Evolutionary conservation across 2,888 invertebrate species (phyloP), one percentile per base, ranked within the genome.

Genomic region (Peribatodes rhomboidaria): DNA sequence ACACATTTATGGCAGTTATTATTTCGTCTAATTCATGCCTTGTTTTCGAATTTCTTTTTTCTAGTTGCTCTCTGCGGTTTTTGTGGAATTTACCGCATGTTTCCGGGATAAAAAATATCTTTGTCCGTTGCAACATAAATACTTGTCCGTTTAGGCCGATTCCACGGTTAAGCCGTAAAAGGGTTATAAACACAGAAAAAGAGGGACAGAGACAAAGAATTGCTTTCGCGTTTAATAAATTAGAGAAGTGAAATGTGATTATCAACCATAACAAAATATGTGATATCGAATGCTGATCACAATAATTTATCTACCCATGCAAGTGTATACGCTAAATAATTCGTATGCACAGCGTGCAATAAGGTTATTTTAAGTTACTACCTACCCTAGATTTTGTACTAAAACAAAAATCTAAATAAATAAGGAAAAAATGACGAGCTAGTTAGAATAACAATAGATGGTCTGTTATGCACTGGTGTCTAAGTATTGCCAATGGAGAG

Each of bases 381-480:
- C n/a, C 47, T 14, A 35, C 42, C 44, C n/a, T 44, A 6, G n/a
- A 39, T 20, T n/a, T 35, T 39, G 18, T 18, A 41, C 27, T 46
- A 27, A 37, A 27, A 47, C 55, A 22, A 27, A 44, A 44, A 52
- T 27, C 44, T 56, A 44, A 18, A 52, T 56, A 37, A 33, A 31
- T 10, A 14, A n/a, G 27, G 35, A 37, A 71, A 77, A 79, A 78
- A 77, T 77, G 13, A 71, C 74, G 73, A 74, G 74, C 82, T 84
- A 80, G 89, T 88, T 89, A 82, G 73, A 88, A 89, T 89, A 82
- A 87, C 85, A 89, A 90, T 87, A 79, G 78, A 82, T 81, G 79
- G 77, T 75, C 35, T 82, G 77, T 83, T 84, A 80, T 75, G 70
- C 77, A 78, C 75, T 79, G 77, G 80, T 82, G 59, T 82, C 79